phyloP scores from a whole-genome alignment of 1,140 invertebrate genomes.

The Pogonomyrmex barbatus region DNA sequence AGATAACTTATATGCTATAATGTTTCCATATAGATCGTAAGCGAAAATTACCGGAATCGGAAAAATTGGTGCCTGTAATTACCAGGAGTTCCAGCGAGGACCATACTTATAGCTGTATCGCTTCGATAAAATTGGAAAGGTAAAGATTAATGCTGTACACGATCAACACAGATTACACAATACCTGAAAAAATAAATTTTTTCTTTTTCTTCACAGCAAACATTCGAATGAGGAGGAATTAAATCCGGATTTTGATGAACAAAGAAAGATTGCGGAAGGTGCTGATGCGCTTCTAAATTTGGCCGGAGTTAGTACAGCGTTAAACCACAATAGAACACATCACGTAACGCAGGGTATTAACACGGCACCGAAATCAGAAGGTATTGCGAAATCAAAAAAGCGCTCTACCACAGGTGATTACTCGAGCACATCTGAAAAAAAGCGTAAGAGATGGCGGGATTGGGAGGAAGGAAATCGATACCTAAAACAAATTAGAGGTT shows the following conservation, averaged over 20 bases:
- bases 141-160: constrained; percentile 57
- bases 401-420: constrained; percentile 79
- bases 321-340: constrained; percentile 76
- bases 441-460: constrained; percentile 81
- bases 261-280: constrained; percentile 92
- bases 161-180: neutral
- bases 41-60: constrained; percentile 80
- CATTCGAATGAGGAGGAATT: constrained; percentile 74
- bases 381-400: constrained; percentile 76
- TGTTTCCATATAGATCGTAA: constrained; percentile 79
- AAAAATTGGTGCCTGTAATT: constrained; percentile 88
- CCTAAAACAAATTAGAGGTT: constrained; percentile 83
- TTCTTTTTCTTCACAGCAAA: constrained; percentile 72
- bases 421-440: constrained; percentile 78
- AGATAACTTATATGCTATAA: constrained; percentile 5
- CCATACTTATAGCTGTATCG: constrained; percentile 90
- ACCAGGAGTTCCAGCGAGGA: constrained; percentile 92
- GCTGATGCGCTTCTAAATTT: constrained; percentile 92
- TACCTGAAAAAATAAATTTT: neutral
- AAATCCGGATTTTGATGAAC: constrained; percentile 89
- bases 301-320: constrained; percentile 87
- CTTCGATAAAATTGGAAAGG: constrained; percentile 83
- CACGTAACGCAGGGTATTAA: constrained; percentile 68
- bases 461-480: constrained; percentile 82
- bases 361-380: constrained; percentile 67